These are phyloP conservation scores for Drosophila kepulauana DNA, from an alignment of 1,140 invertebrate species.

Conservation along the genomic window DNA sequence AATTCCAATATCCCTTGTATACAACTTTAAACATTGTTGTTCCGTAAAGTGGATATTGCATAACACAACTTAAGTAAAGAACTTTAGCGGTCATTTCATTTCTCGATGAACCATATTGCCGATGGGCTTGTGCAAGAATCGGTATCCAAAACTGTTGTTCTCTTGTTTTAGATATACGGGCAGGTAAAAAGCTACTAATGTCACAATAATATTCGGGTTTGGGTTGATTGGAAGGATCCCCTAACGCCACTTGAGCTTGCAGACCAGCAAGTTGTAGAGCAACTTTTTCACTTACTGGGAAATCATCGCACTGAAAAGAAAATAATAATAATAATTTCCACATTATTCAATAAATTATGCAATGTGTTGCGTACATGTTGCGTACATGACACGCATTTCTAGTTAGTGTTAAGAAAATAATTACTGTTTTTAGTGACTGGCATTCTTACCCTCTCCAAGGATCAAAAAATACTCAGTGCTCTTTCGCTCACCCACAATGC, in stretches of 20 bases:
- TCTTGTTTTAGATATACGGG: constrained; percentile 90
- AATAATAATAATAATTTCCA: not conserved
- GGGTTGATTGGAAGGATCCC: constrained; percentile 89
- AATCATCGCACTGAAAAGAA: constrained; percentile 93
- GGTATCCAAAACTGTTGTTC: constrained; percentile 94
- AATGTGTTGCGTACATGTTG: no score
- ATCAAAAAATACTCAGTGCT: no score
- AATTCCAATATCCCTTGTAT: constrained; percentile 96
- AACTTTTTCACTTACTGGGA: constrained; percentile 97
- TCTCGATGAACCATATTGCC: constrained; percentile 95
- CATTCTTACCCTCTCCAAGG: no score
- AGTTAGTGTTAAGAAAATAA: no score
- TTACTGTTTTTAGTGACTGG: no score
- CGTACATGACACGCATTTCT: no score
- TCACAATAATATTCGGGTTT: constrained; percentile 92
- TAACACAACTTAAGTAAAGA: constrained; percentile 97
- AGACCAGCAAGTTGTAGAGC: constrained; percentile 96
- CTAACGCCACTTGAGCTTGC: constrained; percentile 96
- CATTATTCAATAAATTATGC: no score
- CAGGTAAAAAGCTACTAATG: constrained; percentile 92
- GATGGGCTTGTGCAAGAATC: constrained; percentile 94
- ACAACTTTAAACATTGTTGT: constrained; percentile 96
- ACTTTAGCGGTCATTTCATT: constrained; percentile 96
- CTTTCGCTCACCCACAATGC: no score
- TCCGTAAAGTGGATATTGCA: constrained; percentile 98